These are phyloP conservation scores for Condylura cristata DNA, from an alignment of 2,113 vertebrate genomes.

Conservation along the genomic window DNA sequence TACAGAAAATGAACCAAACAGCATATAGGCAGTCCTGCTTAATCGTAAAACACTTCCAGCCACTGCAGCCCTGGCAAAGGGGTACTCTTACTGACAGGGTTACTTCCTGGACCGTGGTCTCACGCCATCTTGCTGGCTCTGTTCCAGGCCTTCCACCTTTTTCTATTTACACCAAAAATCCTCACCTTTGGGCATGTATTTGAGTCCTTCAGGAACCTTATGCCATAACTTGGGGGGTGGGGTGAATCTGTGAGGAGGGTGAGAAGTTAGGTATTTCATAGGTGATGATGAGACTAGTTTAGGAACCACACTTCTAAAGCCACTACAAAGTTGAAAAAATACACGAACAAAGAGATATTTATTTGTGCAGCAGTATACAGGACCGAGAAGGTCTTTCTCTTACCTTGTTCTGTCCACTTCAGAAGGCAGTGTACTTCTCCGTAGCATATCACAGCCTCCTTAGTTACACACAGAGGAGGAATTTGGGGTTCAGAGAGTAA, in stretches of 20 bases:
- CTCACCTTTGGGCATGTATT: background rate
- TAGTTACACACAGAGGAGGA: background rate
- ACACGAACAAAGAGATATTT: background rate
- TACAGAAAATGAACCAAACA: background rate
- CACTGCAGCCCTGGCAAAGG: accelerated
- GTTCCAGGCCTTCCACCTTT: background rate
- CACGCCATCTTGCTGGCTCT: background rate
- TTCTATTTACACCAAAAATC: background rate
- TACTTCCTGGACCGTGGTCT: background rate
- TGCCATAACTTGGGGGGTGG: background rate
- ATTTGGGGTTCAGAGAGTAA: background rate
- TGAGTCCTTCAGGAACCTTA: background rate
- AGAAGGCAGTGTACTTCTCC: background rate
- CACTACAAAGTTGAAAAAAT: background rate
- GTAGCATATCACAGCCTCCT: background rate
- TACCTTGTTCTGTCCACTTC: background rate
- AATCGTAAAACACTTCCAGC: too few relatives aligned
- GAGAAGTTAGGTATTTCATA: background rate
- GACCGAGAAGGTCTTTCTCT: background rate
- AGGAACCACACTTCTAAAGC: background rate
- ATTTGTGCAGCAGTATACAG: background rate
- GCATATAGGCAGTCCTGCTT: background rate
- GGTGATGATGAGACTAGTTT: background rate
- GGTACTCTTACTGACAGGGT: background rate
- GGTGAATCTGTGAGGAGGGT: background rate